A percentile compares a stretch with the other conserved stretches of the same genome.
phyloP scores from a whole-genome alignment of 2,888 invertebrate genomes.

The Drepanosiphum platanoidis region DNA sequence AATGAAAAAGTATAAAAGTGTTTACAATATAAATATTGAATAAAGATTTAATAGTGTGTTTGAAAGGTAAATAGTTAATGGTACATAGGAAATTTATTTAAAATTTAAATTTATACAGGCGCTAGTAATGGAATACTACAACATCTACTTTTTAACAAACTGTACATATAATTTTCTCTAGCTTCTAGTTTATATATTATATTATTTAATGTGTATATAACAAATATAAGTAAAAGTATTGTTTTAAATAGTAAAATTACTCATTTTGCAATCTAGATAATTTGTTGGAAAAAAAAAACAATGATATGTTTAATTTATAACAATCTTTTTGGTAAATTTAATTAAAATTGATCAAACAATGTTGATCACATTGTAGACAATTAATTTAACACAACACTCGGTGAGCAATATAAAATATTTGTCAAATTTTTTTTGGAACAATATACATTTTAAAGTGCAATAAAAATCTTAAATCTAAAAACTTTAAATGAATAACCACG shows the following conservation, averaged over 20 bases:
- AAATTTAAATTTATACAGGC: not conserved
- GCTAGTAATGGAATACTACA: no score
- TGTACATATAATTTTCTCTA: not conserved
- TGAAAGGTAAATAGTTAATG: not conserved
- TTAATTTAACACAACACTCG: slow-evolving; percentile 48
- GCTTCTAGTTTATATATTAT: not conserved
- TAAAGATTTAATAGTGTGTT: not conserved
- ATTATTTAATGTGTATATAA: not conserved
- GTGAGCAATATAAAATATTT: slow-evolving; percentile 27
- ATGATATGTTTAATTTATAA: slow-evolving; percentile 50
- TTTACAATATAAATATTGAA: not conserved
- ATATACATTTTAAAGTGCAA: not conserved
- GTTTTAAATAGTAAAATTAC: not conserved
- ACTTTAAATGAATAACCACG: not conserved
- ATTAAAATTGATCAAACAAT: slow-evolving; percentile 23
- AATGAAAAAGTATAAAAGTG: slow-evolving; percentile 26
- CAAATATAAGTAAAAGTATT: slow-evolving; percentile 10
- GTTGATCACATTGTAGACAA: not conserved
- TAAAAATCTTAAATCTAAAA: slow-evolving; percentile 11
- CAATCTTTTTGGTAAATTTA: slow-evolving; percentile 9
- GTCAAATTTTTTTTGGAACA: not conserved
- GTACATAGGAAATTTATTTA: not conserved
- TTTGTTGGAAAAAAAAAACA: not conserved
- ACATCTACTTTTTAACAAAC: not conserved
- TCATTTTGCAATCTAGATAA: not conserved